phyloP scores from a whole-genome alignment of 2,113 vertebrate genomes.

The Salvelinus fontinalis region DNA sequence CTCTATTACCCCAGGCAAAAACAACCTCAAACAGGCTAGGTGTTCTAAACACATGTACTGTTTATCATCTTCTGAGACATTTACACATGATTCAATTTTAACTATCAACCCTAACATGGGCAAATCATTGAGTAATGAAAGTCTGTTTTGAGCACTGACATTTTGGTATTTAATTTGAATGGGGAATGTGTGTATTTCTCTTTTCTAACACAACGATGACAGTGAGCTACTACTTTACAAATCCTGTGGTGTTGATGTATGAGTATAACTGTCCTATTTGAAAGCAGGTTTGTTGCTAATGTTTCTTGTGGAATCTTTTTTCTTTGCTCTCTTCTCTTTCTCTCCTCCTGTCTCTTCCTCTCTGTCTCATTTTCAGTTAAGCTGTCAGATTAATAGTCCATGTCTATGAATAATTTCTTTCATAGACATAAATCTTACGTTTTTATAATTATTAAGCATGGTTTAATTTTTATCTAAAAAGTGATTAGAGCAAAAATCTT shows the following conservation, averaged over 20 bases:
- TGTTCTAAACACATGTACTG: neutral
- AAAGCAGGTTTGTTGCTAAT: neutral
- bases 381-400: constrained; percentile 8
- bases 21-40: neutral
- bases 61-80: neutral
- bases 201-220: neutral
- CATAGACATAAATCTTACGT: neutral
- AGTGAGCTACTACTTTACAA: neutral
- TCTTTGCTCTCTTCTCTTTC: neutral
- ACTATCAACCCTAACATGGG: neutral
- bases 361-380: constrained; percentile 26
- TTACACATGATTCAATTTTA: neutral
- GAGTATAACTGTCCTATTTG: neutral
- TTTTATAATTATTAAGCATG: neutral
- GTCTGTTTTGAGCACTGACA: neutral
- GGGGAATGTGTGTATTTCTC: neutral
- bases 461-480: neutral
- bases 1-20: neutral
- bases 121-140: neutral
- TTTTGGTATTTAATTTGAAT: constrained; percentile 5
- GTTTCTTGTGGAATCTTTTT: neutral
- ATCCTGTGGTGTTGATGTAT: neutral
- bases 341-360: neutral
- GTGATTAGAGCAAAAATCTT: too few species aligned
- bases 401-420: neutral